Conservation (phyloP, 1,140 invertebrate genomes). For the Ips typographus region DNA sequence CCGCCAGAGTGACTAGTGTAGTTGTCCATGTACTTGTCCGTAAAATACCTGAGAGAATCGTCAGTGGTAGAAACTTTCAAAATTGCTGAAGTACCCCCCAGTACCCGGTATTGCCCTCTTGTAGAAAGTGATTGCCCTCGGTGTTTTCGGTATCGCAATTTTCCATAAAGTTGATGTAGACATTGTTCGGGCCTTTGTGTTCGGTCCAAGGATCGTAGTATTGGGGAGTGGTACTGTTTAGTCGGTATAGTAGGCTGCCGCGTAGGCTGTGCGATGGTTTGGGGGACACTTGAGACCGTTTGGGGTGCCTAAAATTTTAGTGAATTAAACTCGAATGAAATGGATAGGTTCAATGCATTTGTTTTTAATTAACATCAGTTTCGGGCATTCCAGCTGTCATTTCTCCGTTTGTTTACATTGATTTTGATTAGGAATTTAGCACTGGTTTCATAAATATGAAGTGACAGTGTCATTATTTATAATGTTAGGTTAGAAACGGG, state of each 20-base stretch:
- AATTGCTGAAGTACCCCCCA: not conserved
- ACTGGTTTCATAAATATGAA: too few relatives aligned
- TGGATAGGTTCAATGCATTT: too few relatives aligned
- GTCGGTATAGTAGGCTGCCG: slow-evolving; percentile 24
- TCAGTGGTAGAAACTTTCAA: not conserved
- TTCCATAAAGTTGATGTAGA: slow-evolving; percentile 46
- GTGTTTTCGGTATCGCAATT: slow-evolving; percentile 42
- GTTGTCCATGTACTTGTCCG: slow-evolving; percentile 20
- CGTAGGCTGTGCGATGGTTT: slow-evolving; percentile 33
- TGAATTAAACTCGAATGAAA: not conserved
- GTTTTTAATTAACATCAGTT: too few relatives aligned
- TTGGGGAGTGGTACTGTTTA: slow-evolving; percentile 10
- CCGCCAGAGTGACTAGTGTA: slow-evolving; percentile 21
- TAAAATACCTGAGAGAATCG: slow-evolving; percentile 17
- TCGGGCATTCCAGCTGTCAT: too few relatives aligned
- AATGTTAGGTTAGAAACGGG: too few relatives aligned
- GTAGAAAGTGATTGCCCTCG: slow-evolving; percentile 38
- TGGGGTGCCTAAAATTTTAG: slow-evolving; percentile 27
- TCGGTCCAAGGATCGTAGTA: slow-evolving; percentile 18
- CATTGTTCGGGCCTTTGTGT: slow-evolving; percentile 36
- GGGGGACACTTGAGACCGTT: slow-evolving; percentile 41
- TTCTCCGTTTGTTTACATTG: too few relatives aligned
- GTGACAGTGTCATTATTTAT: too few relatives aligned
- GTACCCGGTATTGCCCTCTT: slow-evolving; percentile 15
- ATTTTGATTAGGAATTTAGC: too few relatives aligned